Conservation (phyloP, 1,140 invertebrate genomes). For the Dendroctonus valens region DNA sequence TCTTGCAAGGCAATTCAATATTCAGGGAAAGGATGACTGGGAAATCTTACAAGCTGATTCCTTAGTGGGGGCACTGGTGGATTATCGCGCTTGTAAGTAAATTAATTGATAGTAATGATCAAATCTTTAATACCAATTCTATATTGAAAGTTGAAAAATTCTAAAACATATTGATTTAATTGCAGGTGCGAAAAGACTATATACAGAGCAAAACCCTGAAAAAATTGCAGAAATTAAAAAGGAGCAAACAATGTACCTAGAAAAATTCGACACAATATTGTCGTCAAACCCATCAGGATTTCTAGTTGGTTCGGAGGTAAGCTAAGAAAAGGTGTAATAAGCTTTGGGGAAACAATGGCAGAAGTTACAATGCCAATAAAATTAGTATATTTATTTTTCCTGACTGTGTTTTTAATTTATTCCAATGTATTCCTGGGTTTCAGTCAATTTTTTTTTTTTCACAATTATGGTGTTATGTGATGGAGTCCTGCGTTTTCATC, state of each 20-base stretch:
- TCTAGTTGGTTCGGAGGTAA: slow-evolving; percentile 16
- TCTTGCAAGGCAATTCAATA: slow-evolving; percentile 8
- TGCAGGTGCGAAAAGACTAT: not conserved
- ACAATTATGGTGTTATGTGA: too few relatives aligned
- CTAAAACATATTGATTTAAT: not conserved
- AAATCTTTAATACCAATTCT: too few relatives aligned
- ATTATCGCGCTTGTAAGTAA: not conserved
- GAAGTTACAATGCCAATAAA: not conserved
- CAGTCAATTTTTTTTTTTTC: too few relatives aligned
- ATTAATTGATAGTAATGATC: too few relatives aligned
- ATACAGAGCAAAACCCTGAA: slow-evolving; percentile 1
- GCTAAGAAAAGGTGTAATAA: not conserved
- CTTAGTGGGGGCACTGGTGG: slow-evolving; percentile 2
- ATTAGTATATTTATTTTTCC: too few relatives aligned
- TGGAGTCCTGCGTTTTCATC: too few relatives aligned
- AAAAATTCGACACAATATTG: slow-evolving; percentile 8
- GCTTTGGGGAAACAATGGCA: too few relatives aligned
- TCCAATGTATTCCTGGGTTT: too few relatives aligned
- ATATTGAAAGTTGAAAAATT: not conserved
- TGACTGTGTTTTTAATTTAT: too few relatives aligned
- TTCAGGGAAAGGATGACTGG: slow-evolving; percentile 14
- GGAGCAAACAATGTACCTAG: not conserved
- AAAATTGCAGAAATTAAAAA: slow-evolving; percentile 7
- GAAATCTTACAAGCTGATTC: slow-evolving; percentile 7
- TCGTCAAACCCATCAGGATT: slow-evolving; percentile 4